Evolutionary conservation across 2,888 invertebrate species (phyloP).

Genomic region (Clunio marinus): DNA sequence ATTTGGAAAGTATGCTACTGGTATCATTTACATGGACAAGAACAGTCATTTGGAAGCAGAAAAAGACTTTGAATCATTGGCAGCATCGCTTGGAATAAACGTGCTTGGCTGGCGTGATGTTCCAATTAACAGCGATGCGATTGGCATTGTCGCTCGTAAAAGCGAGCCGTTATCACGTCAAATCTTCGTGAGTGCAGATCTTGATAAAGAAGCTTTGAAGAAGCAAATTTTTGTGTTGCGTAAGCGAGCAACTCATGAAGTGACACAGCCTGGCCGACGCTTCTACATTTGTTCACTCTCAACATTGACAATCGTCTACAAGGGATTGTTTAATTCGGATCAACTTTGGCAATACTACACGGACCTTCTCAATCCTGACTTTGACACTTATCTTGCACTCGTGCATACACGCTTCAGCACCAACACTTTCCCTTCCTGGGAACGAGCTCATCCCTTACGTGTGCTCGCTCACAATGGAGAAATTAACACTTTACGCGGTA

Average conservation of each 20-base stretch:
- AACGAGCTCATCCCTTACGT: conserved; percentile 96
- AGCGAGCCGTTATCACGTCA: conserved; percentile 96
- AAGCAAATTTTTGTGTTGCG: conserved; percentile 84
- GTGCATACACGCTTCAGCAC: conserved; percentile 99
- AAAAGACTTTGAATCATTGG: conserved; percentile 73
- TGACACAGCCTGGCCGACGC: conserved; percentile 78
- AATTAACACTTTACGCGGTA: conserved; percentile 97
- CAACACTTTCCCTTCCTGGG: conserved; percentile 99
- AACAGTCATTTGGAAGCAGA: conserved; percentile 74
- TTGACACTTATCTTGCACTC: conserved; percentile 90
- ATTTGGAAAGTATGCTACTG: conserved; percentile 90
- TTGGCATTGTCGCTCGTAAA: conserved; percentile 88
- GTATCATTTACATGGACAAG: conserved; percentile 90
- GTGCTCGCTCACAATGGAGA: conserved; percentile 96
- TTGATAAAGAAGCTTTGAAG: conserved; percentile 56
- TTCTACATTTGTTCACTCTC: conserved; percentile 97
- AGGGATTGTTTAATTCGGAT: conserved; percentile 93
- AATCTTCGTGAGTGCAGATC: conserved; percentile 76
- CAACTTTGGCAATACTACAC: conserved; percentile 78
- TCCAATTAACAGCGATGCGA: conserved; percentile 77
- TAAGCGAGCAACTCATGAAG: conserved; percentile 85
- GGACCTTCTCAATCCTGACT: conserved; percentile 67
- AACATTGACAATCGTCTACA: conserved; percentile 87
- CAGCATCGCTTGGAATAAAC: conserved; percentile 72
- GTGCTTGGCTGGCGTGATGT: conserved; percentile 93